phyloP scores from a whole-genome alignment of 1,140 invertebrate species.

The Hycleus cichorii region DNA sequence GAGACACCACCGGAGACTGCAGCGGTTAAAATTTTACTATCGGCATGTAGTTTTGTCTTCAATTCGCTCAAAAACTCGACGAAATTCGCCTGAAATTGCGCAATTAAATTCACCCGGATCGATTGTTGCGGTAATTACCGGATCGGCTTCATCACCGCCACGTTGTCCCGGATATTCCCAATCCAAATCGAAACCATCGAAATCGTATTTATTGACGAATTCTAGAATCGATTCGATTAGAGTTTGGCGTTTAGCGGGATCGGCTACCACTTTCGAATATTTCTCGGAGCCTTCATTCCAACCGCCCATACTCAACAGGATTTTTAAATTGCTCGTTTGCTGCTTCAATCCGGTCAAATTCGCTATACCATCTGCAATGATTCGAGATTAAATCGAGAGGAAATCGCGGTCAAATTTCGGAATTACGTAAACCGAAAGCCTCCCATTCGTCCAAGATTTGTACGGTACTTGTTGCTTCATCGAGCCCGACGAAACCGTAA shows the following conservation, averaged over 20 bases:
- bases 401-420: background rate
- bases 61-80: slow-evolving; percentile 48
- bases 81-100: slow-evolving; percentile 13
- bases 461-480: slow-evolving; percentile 39
- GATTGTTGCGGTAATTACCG: background rate
- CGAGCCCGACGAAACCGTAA: slow-evolving; percentile 59
- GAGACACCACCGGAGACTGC: slow-evolving; percentile 52
- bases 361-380: background rate
- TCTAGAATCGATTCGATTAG: slow-evolving; percentile 46
- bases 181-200: slow-evolving; percentile 55
- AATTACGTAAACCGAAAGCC: slow-evolving; percentile 37
- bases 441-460: slow-evolving; percentile 54
- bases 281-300: slow-evolving; percentile 61
- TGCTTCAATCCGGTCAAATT: slow-evolving; percentile 48
- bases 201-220: slow-evolving; percentile 36
- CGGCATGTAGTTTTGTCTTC: slow-evolving; percentile 47
- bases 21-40: slow-evolving; percentile 49
- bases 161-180: slow-evolving; percentile 47
- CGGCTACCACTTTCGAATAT: slow-evolving; percentile 45
- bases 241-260: slow-evolving; percentile 18
- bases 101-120: background rate
- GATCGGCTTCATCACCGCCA: slow-evolving; percentile 26
- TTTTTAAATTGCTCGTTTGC: slow-evolving; percentile 53
- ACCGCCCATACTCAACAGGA: slow-evolving; percentile 63
- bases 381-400: background rate